Evolutionary conservation across 2,888 invertebrate species (phyloP), one percentile per base, ranked within the genome.

Genomic region (Drosophila anomelani): DNA sequence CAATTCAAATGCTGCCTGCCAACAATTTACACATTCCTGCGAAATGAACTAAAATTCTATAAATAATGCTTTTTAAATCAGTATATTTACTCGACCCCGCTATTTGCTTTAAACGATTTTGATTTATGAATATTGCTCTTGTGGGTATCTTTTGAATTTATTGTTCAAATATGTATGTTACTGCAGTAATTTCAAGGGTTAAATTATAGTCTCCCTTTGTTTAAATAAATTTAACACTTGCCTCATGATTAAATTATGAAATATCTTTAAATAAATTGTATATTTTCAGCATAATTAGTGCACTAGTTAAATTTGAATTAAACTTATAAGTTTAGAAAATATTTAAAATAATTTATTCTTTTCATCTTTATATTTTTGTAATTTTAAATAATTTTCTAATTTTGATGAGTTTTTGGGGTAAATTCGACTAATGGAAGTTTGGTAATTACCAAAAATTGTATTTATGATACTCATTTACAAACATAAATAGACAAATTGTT

Each of bases 81-180:
- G 12, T 15, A 46, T 49, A 7, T 36, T 6, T 1, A 29, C 7
- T 29, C 29, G 7, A 9, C 15, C 32, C 17, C 15, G 7, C 20
- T 29, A 5, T 36, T 41, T 47, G 26, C 13, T 2, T 20, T 17
- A 41, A 49, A 56, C n/a, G 32, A 46, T 26, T 71, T 71, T 71
- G 60, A 46, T 70, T 70, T 71, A 53, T 70, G 15, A 39, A 23
- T 20, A 62, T 62, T 26, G 26, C 39, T 49, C 10, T 26, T 13
- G 13, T 44, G 36, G 49, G 9, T 56, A 29, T 17, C 9, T 23
- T 10, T 26, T 43, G 36, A 20, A 46, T 41, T 57, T 53, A 64
- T 47, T 23, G 23, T 34, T 43, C 4, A 17, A 43, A 26, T 39
- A 43, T 57, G 10, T 26, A 44, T 53, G 10, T 26, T n/a, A n/a